These are phyloP conservation scores for Hycleus cichorii DNA, from an alignment of 1,140 invertebrate genomes.

Conservation along the genomic window DNA sequence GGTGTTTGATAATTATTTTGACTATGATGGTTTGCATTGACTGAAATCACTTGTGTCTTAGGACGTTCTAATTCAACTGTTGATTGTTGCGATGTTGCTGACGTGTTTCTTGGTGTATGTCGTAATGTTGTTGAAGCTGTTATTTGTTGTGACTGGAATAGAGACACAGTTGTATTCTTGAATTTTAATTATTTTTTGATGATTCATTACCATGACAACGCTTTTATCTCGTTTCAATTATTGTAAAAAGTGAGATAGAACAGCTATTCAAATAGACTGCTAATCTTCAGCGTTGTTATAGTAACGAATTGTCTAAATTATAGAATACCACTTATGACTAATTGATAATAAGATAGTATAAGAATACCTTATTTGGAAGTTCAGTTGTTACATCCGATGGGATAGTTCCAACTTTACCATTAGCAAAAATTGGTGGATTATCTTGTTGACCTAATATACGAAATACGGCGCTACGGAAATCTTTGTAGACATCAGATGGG, in stretches of 20 bases:
- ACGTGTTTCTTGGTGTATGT: neutral
- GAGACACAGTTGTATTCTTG: no score
- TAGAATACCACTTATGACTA: no score
- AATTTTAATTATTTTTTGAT: no score
- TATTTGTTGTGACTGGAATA: constrained; percentile 12
- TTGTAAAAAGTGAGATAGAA: no score
- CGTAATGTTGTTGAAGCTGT: constrained; percentile 1
- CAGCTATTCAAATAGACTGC: no score
- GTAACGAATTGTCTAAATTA: no score
- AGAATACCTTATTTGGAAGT: constrained; percentile 22
- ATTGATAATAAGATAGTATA: no score
- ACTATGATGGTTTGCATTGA: constrained; percentile 34
- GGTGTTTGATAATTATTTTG: constrained; percentile 28
- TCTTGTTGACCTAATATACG: constrained; percentile 60
- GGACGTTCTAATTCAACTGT: constrained; percentile 22
- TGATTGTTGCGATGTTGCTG: neutral
- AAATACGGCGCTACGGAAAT: constrained; percentile 66
- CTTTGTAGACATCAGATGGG: constrained; percentile 72
- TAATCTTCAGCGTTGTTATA: no score
- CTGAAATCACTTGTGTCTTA: constrained; percentile 35
- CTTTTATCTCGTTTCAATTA: no score
- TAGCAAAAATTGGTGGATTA: constrained; percentile 52
- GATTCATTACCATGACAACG: no score
- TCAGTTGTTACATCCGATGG: constrained; percentile 42
- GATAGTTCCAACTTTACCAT: constrained; percentile 47